A percentile compares a stretch with the other conserved stretches of the same genome.
phyloP scores from a whole-genome alignment of 2,797 vertebrate genomes.

The Psittacula derbiana region DNA sequence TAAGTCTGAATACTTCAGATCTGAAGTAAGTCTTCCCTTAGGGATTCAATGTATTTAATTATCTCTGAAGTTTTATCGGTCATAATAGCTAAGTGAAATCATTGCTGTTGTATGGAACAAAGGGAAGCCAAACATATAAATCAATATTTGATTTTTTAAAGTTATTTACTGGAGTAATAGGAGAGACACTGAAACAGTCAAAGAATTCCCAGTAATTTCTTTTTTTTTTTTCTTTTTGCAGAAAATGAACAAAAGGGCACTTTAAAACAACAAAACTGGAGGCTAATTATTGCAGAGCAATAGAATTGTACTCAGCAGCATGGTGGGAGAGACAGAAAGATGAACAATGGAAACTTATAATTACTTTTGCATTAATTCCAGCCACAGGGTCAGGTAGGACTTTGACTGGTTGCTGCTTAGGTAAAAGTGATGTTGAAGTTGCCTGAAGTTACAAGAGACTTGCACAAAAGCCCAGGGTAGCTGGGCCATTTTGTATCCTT shows the following conservation, averaged over 20 bases:
- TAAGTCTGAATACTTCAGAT: constrained; percentile 61
- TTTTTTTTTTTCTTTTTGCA: background rate
- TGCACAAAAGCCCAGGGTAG: background rate
- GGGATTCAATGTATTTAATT: constrained; percentile 69
- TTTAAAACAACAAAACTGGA: background rate
- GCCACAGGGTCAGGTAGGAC: background rate
- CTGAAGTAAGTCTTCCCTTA: constrained; percentile 63
- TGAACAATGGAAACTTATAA: background rate
- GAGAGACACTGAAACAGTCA: background rate
- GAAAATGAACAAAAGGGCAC: background rate
- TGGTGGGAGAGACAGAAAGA: background rate
- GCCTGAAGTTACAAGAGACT: background rate
- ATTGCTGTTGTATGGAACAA: constrained; percentile 49
- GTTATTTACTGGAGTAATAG: constrained; percentile 32
- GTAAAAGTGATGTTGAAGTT: background rate
- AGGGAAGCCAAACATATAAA: constrained; percentile 62
- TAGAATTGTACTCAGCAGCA: background rate
- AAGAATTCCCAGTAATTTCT: background rate
- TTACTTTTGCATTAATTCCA: background rate
- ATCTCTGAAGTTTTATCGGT: constrained; percentile 70
- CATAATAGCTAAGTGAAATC: constrained; percentile 70
- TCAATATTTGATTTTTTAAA: constrained; percentile 66
- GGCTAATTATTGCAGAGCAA: background rate
- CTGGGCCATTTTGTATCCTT: background rate
- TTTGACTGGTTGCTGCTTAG: background rate